Base-by-base conservation (phyloP, 2,797 vertebrate genomes). In the Hippocampus kuda region DNA sequence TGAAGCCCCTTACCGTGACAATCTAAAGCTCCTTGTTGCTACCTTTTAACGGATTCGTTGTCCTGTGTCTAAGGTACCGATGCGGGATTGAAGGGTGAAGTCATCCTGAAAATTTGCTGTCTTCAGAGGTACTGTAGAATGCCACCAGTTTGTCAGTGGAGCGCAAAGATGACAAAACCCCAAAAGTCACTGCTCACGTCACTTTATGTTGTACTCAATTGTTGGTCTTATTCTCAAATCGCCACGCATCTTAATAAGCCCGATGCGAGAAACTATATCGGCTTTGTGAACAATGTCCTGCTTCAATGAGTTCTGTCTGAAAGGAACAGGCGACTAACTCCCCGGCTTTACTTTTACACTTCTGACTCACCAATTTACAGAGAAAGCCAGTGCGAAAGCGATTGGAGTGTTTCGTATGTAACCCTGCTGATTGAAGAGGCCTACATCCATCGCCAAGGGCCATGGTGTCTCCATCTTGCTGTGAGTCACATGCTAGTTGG, bases 401-500 rank as follows among this genome's bases (percentile, higher is more conserved):
- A 30, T 24, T 9, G 5, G 26, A 27, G 27, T 60, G 57, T 60
- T 34, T 27, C 13, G 16, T 60, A 34, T 30, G 6, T 60, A 60
- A 60, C 27, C 16, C 5, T 9, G 24, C 20, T 73, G 60, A 67
- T 77, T 80, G 54, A 77, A 79, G 53, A 64, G 75, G 75, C 79
- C 72, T 72, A 70, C 75, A 78, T 69, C 72, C 77, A 74, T 71
- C 79, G 71, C 80, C 73, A 13, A 46, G 59, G 73, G 79, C 73
- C 71, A 64, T 73, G 74, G 75, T 76, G 68, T 77, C 66, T 81
- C 68, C 62, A 48, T 74, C 72, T 79, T 75, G 72, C 79, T 53
- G n/a, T 30, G 70, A 71, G 77, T 72, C 75, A 63, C 66, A n/a
- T 70, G 68, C 60, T 65, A 27, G 79, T 79, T 73, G 72, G 68